Evolutionary conservation across 1,140 invertebrate genomes (phyloP), one percentile per base, ranked within the genome.

Genomic region (Phthorimaea operculella): DNA sequence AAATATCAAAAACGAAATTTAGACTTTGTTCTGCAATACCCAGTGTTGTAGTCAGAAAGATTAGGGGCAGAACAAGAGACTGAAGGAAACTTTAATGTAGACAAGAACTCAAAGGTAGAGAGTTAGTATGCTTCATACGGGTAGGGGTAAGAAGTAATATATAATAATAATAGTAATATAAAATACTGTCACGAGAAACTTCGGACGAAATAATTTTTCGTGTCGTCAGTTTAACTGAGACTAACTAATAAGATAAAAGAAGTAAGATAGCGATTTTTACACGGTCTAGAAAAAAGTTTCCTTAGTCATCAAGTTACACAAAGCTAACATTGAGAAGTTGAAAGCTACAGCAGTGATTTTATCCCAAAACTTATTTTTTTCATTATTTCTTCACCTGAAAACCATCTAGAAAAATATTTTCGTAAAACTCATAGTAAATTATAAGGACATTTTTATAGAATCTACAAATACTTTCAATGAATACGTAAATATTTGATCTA

Each of bases 1-100:
- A 85, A 85, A 85, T 85, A 83, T 66, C 76, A 85, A 85, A 85
- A 85, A 85, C 74, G 82, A 85, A 85, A 85, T 85, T 85, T 85
- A 85, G 82, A 85, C 82, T 82, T 63, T 77, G 79, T 85, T 83
- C 79, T 83, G 79, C 77, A 62, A 59, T 70, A 74, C 69, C 69
- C 66, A 68, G 59, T 69, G 48, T 64, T 63, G 50, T 47, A 52
- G 50, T 39, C 63, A 66, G 66, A 65, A 68, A 53, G 51, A 72
- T 63, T 67, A 66, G 65, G 68, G 61, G 77, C 77, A 82, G 81
- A 82, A 82, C 76, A 72, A 16, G 55, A 34, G 28, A 63, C 58
- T 65, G 68, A 58, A 79, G 72, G 75, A 76, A 79, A 71, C 79
- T 72, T 68, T 76, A 59, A 68, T 47, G 1, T 47, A 47, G 9